A percentile compares a stretch with the other conserved stretches of the same genome.
Evolutionary conservation across 2,888 invertebrate genomes (phyloP).

Genomic region (Clistopyga incitator): DNA sequence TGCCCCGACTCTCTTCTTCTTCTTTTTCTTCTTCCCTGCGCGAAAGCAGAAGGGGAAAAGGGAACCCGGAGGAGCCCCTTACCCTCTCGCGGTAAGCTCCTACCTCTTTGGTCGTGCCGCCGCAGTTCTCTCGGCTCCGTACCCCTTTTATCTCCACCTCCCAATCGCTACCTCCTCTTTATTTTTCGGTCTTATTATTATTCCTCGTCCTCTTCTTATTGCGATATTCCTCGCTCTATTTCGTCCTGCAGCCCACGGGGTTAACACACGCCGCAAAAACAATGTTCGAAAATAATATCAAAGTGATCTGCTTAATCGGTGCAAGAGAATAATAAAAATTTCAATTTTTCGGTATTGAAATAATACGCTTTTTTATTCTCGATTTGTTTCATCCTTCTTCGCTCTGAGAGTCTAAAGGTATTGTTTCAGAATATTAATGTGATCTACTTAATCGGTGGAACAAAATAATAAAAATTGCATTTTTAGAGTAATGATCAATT

Average conservation of each 20-base stretch:
- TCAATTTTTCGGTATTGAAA: not conserved
- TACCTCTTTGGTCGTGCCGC: slow-evolving; percentile 64
- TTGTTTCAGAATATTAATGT: not conserved
- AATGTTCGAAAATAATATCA: slow-evolving; percentile 3
- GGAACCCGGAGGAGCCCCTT: slow-evolving; percentile 25
- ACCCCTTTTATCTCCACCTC: slow-evolving; percentile 78
- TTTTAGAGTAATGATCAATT: no score
- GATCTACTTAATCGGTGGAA: not conserved
- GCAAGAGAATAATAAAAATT: not conserved
- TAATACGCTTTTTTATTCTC: not conserved
- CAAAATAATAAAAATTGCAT: slow-evolving; percentile 5
- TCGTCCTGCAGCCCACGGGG: slow-evolving; percentile 33
- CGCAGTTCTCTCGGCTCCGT: slow-evolving; percentile 69
- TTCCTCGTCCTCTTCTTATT: slow-evolving; percentile 45
- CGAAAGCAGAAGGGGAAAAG: slow-evolving; percentile 20
- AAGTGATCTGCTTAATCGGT: not conserved
- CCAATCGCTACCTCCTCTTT: slow-evolving; percentile 74
- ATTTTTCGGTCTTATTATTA: slow-evolving; percentile 57
- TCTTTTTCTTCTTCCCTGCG: slow-evolving; percentile 53
- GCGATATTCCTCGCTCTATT: slow-evolving; percentile 26
- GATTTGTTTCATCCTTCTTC: slow-evolving; percentile 8
- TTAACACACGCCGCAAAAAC: slow-evolving; percentile 48
- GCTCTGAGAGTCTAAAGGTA: slow-evolving; percentile 29
- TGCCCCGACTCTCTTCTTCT: slow-evolving; percentile 49
- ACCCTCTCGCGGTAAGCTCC: slow-evolving; percentile 71